Conservation (phyloP, 2,888 invertebrate species). For the Meganola albula region DNA sequence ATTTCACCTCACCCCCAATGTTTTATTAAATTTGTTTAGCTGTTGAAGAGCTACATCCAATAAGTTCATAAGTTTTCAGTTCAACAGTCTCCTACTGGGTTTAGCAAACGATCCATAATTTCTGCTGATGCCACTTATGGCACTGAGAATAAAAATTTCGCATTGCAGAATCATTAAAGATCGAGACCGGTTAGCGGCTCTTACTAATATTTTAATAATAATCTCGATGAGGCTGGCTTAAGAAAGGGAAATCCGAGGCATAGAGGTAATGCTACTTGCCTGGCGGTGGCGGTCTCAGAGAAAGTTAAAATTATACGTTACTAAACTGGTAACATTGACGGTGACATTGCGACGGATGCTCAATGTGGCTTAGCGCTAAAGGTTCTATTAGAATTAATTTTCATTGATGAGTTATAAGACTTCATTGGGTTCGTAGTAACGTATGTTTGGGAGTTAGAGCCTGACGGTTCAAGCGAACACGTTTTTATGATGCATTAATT, state of each 20-base stretch:
- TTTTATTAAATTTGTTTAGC: no score
- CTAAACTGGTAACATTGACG: slow-evolving; percentile 61
- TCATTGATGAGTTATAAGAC: no score
- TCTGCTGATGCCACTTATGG: background rate
- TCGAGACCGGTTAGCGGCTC: slow-evolving; percentile 10
- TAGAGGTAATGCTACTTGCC: slow-evolving; percentile 35
- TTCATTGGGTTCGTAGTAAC: no score
- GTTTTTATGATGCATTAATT: no score
- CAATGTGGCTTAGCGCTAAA: slow-evolving; percentile 22
- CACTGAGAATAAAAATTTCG: background rate
- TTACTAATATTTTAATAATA: slow-evolving; percentile 36
- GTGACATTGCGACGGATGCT: slow-evolving; percentile 41
- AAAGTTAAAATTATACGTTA: slow-evolving; percentile 73
- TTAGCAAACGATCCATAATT: no score
- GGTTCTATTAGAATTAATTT: slow-evolving; percentile 7
- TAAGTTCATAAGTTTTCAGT: no score
- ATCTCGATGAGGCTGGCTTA: slow-evolving; percentile 46
- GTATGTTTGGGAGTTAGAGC: no score
- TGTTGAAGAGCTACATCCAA: no score
- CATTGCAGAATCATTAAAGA: background rate
- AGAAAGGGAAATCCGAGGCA: slow-evolving; percentile 59
- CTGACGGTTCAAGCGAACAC: no score
- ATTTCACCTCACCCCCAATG: no score
- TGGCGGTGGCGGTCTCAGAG: slow-evolving; percentile 50
- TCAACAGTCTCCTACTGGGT: no score